A percentile compares a stretch with the other conserved stretches of the same genome.
phyloP scores from a whole-genome alignment of 2,113 vertebrate genomes.

The Callopanchax toddi region DNA sequence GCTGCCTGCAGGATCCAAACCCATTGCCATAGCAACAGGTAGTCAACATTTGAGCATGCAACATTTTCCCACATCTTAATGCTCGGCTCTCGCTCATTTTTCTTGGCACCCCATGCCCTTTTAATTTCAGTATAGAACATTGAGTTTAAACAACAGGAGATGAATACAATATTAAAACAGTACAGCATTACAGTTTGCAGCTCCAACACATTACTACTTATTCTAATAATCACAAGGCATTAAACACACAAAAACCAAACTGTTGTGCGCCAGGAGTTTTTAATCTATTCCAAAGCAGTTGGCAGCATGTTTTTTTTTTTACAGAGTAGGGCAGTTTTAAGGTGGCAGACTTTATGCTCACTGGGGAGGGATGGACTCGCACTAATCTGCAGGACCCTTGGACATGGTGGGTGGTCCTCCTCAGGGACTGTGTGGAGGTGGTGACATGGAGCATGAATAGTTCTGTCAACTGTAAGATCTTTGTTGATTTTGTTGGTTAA shows the following conservation, averaged over 20 bases:
- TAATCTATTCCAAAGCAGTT: constrained; percentile 7
- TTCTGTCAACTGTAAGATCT: constrained; percentile 50
- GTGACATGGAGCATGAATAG: constrained; percentile 40
- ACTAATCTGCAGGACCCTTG: constrained; percentile 71
- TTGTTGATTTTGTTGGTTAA: constrained; percentile 27
- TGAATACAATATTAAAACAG: constrained; percentile 48
- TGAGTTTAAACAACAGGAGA: constrained; percentile 51
- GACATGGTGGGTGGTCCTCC: constrained; percentile 62
- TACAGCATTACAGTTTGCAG: constrained; percentile 19
- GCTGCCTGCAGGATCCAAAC: constrained; percentile 75
- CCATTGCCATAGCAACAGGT: constrained; percentile 82
- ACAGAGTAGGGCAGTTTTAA: constrained; percentile 12
- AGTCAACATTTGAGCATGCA: constrained; percentile 81
- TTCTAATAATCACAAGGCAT: constrained; percentile 16
- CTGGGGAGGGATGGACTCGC: constrained; percentile 44
- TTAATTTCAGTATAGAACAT: constrained; percentile 63
- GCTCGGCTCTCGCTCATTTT: constrained; percentile 63
- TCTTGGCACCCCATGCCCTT: constrained; percentile 60
- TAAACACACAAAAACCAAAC: background rate
- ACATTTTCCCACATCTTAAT: constrained; percentile 73
- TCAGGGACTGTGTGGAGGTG: constrained; percentile 47
- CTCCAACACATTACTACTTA: constrained; percentile 5
- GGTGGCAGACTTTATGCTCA: constrained; percentile 28
- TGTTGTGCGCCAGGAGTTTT: background rate
- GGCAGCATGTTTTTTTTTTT: constrained; percentile 4